Percentiles rank a stretch among this genome's conserved stretches.
phyloP scores from a whole-genome alignment of 2,888 invertebrate species.

The Drosophila buzzatii region DNA sequence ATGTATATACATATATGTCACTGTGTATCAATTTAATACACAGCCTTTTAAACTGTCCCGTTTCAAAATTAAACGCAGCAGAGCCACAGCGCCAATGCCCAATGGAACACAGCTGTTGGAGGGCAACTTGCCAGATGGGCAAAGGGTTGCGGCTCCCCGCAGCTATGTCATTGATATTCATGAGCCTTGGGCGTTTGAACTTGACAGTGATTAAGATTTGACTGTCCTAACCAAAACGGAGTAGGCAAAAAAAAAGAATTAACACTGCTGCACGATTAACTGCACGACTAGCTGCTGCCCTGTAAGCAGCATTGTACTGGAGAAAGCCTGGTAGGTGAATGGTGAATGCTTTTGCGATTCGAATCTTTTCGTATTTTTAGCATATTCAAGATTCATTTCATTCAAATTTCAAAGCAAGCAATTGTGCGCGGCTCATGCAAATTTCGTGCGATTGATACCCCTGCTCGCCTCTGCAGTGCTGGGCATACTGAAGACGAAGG shows the following conservation, averaged over 20 bases:
- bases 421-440: background rate
- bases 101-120: slow-evolving; percentile 5
- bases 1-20: background rate
- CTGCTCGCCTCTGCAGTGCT: background rate
- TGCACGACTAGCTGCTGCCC: slow-evolving; percentile 5
- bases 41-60: slow-evolving; percentile 32
- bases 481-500: background rate
- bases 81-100: slow-evolving; percentile 1
- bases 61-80: slow-evolving; percentile 38
- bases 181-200: slow-evolving; percentile 78
- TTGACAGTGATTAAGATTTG: slow-evolving; percentile 83
- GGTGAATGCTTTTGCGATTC: background rate
- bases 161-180: slow-evolving; percentile 80
- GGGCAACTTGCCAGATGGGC: slow-evolving; percentile 8
- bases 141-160: background rate
- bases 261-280: background rate
- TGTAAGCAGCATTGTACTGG: background rate
- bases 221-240: slow-evolving; percentile 52
- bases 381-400: background rate
- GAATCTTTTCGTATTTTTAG: background rate
- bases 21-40: slow-evolving; percentile 42
- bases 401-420: background rate
- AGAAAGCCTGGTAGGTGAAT: too few species aligned
- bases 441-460: slow-evolving; percentile 2
- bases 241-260: slow-evolving; percentile 17